Evolutionary conservation across 1,140 invertebrate genomes (phyloP).

Genomic region (Himalopsyche phryganea): DNA sequence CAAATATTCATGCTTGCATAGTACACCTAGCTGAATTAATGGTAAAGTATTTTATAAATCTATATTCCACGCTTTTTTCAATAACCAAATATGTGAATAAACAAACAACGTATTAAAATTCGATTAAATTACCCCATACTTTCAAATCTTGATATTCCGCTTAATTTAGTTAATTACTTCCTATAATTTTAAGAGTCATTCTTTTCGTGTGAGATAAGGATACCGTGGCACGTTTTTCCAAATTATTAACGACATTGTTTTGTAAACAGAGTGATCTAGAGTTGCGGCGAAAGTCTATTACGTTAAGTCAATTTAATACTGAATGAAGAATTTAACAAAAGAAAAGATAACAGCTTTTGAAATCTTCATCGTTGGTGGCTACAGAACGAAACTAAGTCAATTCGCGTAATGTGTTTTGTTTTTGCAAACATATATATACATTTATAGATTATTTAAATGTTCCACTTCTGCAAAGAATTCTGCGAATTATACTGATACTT

Average conservation of each 20-base stretch:
- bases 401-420: no score
- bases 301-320: background rate
- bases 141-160: conserved; percentile 18
- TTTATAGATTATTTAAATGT: no score
- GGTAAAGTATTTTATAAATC: no score
- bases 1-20: no score
- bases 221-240: conserved; percentile 11
- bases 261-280: background rate
- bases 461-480: no score
- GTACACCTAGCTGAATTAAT: no score
- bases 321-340: background rate
- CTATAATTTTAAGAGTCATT: conserved; percentile 31
- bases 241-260: conserved; percentile 28
- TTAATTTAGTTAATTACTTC: conserved; percentile 31
- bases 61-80: no score
- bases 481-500: no score
- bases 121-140: conserved; percentile 15
- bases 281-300: background rate
- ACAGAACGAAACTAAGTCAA: no score
- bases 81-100: no score
- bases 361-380: background rate
- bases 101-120: no score
- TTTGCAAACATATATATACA: no score
- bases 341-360: background rate
- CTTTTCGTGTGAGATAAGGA: conserved; percentile 21